Conservation (phyloP, 2,888 invertebrate genomes). For the Cryptus armator region DNA sequence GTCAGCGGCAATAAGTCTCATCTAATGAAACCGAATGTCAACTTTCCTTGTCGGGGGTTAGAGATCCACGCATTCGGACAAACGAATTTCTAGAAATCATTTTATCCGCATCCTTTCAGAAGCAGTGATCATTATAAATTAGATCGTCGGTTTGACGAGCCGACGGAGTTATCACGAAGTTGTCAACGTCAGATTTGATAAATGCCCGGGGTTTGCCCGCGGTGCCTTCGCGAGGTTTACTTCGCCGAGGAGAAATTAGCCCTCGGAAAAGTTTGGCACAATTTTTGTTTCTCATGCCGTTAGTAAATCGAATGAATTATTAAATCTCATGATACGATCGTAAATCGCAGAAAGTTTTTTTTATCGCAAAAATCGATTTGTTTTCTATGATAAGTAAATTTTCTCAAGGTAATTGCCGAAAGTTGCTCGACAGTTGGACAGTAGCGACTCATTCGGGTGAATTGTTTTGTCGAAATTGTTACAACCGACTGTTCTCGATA, state of each 20-base stretch:
- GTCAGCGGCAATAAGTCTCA: neutral
- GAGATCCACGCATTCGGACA: neutral
- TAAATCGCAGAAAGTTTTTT: neutral
- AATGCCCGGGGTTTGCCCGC: constrained; percentile 81
- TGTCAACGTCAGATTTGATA: constrained; percentile 65
- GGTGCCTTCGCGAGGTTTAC: constrained; percentile 83
- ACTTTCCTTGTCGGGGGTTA: neutral
- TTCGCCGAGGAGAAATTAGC: constrained; percentile 82
- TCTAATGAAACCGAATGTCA: neutral
- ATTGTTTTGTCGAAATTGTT: constrained; percentile 82
- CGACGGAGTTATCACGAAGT: constrained; percentile 38
- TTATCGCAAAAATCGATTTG: neutral
- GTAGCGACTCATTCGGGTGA: constrained; percentile 79
- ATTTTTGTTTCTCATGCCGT: constrained; percentile 84
- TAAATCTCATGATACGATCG: constrained; percentile 1
- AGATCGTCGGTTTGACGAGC: constrained; percentile 39
- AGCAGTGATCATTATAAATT: constrained; percentile 40
- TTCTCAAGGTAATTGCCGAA: constrained; percentile 81
- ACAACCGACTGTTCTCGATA: constrained; percentile 68
- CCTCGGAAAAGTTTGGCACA: constrained; percentile 83
- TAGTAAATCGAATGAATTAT: constrained; percentile 71
- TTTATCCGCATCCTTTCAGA: constrained; percentile 39
- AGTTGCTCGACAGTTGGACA: constrained; percentile 80
- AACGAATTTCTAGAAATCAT: constrained; percentile 9
- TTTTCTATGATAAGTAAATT: neutral